Base-by-base conservation (phyloP, 2,888 invertebrate species). In the Temnothorax rugatulus region DNA sequence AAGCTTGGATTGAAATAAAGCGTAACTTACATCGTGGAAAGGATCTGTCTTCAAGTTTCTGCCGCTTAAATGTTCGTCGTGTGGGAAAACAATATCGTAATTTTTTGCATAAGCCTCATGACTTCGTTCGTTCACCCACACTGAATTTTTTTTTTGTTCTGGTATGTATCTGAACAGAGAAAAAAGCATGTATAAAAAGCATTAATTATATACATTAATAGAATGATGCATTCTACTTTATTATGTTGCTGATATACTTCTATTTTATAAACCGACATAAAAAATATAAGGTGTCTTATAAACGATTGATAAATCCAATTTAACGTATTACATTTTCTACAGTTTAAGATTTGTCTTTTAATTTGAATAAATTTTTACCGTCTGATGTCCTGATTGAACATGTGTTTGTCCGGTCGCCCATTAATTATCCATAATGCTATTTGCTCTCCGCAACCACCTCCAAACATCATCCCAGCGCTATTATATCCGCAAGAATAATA, bases 31-130 rank as follows among this genome's bases (percentile, higher is more conserved):
- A 92, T 96, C 95, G 93, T 97, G 97, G 86, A 98, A 96, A 7
- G 97, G 96, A 93, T 96, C 97, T 86, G 95, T 96, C 88, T 96
- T 96, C 86, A 96, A 96, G 93, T 97, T 97, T 50, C 99, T 95
- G 0, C 98, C 98, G 1, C 98, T 97, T 71, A 98, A 94, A 0
- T 97, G 97, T 93, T 98, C 98, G 93, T 98, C 98, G 91, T 98
- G 96, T 0, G 97, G 97, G 93, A 97, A 99, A 13, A 97, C 97
- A 91, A 97, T 97, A 89, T 96, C 96, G 93, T 99, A 99, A 95
- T 98, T 98, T 90, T 97, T 97, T 0, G 97, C 98, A 93, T 99
- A 99, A n/a, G 98, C 96, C 94, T 99, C 99, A 93, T 99, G 98
- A 83, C 97, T 97, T 89, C 98, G 96, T 94, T 98, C 98, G 44